Conservation (phyloP, 2,888 invertebrate species). For the Lomographa bimaculata region DNA sequence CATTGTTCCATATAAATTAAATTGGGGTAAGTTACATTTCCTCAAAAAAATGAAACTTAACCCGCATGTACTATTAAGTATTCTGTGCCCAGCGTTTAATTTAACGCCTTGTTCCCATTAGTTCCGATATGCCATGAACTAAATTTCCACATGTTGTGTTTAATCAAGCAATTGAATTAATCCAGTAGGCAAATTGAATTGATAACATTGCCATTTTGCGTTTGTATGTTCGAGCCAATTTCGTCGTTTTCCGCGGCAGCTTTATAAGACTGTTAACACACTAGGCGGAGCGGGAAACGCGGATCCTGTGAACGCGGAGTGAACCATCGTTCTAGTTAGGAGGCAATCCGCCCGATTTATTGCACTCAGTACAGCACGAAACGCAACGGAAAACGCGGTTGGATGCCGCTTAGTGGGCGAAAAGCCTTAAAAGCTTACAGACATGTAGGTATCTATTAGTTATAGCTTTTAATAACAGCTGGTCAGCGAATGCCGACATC, state of each 20-base stretch:
- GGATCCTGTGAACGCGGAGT: too few species aligned
- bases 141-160: constrained; percentile 2
- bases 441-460: too few species aligned
- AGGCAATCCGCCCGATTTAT: too few species aligned
- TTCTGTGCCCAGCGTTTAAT: too few species aligned
- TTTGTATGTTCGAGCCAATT: constrained; percentile 16
- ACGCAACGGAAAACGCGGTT: too few species aligned
- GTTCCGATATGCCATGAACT: constrained; percentile 4
- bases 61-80: too few species aligned
- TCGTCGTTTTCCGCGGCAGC: constrained; percentile 1
- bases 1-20: constrained; percentile 12
- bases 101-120: constrained; percentile 13
- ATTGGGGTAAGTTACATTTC: constrained; percentile 18
- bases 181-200: constrained; percentile 3
- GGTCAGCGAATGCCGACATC: constrained; percentile 58
- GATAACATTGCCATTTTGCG: not conserved
- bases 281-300: too few species aligned
- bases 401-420: too few species aligned
- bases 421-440: too few species aligned
- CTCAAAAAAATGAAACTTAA: constrained; percentile 11
- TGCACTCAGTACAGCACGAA: too few species aligned
- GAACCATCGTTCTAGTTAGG: too few species aligned
- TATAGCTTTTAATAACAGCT: constrained; percentile 50
- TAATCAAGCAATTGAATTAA: constrained; percentile 3
- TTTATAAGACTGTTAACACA: too few species aligned